These are phyloP conservation scores for Anastrepha ludens DNA, from an alignment of 1,140 invertebrate genomes.

Conservation along the genomic window DNA sequence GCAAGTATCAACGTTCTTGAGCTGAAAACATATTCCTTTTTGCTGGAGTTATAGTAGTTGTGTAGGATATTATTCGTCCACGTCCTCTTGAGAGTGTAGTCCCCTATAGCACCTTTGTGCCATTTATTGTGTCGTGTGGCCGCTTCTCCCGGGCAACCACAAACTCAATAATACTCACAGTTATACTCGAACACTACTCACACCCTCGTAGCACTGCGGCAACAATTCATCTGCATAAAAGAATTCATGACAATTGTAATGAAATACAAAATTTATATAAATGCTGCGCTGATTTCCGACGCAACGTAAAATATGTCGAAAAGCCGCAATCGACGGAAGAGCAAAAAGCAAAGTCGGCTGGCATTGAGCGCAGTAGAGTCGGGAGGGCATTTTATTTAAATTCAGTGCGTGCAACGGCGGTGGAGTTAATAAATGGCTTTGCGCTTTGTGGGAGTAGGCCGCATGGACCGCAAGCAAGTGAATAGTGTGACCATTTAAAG, in stretches of 20 bases:
- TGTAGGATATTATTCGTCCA: neutral
- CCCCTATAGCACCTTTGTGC: neutral
- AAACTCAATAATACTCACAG: neutral
- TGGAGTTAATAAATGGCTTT: neutral
- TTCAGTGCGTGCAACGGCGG: neutral
- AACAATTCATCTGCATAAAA: conserved; percentile 40
- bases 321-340: conserved; percentile 27
- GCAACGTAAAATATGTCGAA: conserved; percentile 37
- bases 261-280: conserved; percentile 45
- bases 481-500: conserved; percentile 34
- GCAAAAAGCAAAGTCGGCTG: neutral
- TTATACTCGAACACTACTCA: neutral
- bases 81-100: neutral
- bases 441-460: neutral
- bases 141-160: neutral
- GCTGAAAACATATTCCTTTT: neutral
- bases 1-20: neutral
- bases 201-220: neutral
- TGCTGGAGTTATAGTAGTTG: conserved; percentile 5
- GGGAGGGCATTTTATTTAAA: neutral
- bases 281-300: conserved; percentile 26
- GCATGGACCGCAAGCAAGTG: neutral
- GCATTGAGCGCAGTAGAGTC: neutral
- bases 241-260: conserved; percentile 44
- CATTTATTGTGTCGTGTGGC: neutral